Percentiles rank a stretch among this genome's conserved stretches.
These are phyloP conservation scores for Ectemnius continuus DNA, from an alignment of 2,888 invertebrate species.

Conservation along the genomic window DNA sequence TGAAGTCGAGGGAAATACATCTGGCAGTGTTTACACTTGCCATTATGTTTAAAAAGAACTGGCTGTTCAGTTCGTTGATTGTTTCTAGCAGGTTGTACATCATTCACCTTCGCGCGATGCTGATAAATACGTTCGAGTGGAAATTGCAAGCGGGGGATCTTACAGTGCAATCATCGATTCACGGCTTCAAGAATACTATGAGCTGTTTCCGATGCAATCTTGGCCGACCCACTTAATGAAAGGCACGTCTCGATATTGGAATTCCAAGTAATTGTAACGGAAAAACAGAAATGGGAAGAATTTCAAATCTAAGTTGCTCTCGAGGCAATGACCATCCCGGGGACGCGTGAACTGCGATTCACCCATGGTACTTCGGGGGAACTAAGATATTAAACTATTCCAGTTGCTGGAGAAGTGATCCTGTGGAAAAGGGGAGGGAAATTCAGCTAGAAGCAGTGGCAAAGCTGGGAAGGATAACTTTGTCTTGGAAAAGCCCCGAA, in stretches of 20 bases:
- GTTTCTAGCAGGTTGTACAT: neutral
- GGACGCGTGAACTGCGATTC: too few relatives aligned
- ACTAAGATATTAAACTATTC: too few relatives aligned
- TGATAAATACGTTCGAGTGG: too few relatives aligned
- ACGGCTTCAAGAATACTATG: neutral
- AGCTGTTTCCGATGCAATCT: neutral
- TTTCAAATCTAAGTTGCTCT: neutral
- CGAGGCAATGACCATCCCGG: neutral
- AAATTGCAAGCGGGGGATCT: too few relatives aligned
- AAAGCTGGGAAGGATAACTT: too few relatives aligned
- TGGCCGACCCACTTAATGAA: neutral
- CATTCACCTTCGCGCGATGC: neutral
- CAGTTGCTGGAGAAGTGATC: too few relatives aligned
- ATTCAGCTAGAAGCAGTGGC: too few relatives aligned
- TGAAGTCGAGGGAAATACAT: too few relatives aligned
- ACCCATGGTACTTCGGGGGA: too few relatives aligned
- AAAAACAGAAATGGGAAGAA: neutral
- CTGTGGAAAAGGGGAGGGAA: too few relatives aligned
- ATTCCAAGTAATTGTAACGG: conserved; percentile 1
- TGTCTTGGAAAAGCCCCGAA: too few relatives aligned
- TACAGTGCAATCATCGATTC: neutral
- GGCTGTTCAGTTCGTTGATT: neutral
- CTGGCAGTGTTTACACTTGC: too few relatives aligned
- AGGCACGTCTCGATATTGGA: neutral
- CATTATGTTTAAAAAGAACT: neutral